Evolutionary conservation across 2,113 vertebrate genomes (phyloP).

Genomic region (Oryzias curvinotus): DNA sequence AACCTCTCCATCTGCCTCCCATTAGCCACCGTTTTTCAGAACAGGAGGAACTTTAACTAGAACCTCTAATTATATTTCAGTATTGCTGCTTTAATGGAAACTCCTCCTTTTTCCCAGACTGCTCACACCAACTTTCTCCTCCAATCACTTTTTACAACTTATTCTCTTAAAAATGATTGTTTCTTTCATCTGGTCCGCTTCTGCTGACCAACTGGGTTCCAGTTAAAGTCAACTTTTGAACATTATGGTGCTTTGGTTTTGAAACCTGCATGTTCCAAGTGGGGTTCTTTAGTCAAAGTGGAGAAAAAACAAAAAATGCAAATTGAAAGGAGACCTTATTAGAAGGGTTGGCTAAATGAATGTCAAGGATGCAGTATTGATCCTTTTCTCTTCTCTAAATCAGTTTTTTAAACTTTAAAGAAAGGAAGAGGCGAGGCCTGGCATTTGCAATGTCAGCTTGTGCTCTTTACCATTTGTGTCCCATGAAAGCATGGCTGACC

Average conservation of each 20-base stretch:
- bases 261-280: background rate
- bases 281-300: conserved; percentile 5
- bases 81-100: conserved; percentile 45
- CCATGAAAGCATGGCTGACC: conserved; percentile 41
- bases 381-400: conserved; percentile 26
- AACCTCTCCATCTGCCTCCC: conserved; percentile 61
- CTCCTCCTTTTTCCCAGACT: conserved; percentile 1
- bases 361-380: conserved; percentile 64
- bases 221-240: background rate
- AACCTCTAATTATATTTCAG: conserved; percentile 63
- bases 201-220: background rate
- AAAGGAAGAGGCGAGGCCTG: conserved; percentile 1
- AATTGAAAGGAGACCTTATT: conserved; percentile 13
- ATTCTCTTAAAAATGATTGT: conserved; percentile 11
- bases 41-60: conserved; percentile 40
- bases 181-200: conserved; percentile 5
- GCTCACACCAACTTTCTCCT: background rate
- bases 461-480: conserved; percentile 58
- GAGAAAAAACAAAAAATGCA: background rate
- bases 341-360: conserved; percentile 57
- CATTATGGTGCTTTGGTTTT: conserved; percentile 8
- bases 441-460: conserved; percentile 19
- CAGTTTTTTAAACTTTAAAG: background rate
- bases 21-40: conserved; percentile 53
- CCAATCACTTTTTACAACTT: background rate